Conservation (phyloP, 2,113 vertebrate species). For the Coptodon bakossiorum region DNA sequence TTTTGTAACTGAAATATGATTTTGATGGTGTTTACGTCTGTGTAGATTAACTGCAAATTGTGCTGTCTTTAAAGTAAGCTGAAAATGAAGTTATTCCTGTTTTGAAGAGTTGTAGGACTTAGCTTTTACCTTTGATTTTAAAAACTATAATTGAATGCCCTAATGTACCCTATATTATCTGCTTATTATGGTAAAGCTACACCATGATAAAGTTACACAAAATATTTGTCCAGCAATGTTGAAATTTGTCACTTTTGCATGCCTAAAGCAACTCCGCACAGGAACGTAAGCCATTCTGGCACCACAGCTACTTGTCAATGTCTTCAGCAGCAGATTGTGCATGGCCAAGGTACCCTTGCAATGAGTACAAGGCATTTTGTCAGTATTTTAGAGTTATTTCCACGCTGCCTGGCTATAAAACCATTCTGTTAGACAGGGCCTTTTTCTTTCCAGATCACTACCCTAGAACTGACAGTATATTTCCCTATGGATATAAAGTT, state of each 20-base stretch:
- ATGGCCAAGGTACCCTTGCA: conserved; percentile 37
- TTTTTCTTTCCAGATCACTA: conserved; percentile 43
- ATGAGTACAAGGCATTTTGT: conserved; percentile 9
- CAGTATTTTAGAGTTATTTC: conserved; percentile 19
- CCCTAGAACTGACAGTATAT: not conserved
- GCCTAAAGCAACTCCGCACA: conserved; percentile 10
- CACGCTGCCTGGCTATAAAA: conserved; percentile 14
- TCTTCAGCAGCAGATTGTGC: conserved; percentile 65
- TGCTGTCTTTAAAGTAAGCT: not conserved
- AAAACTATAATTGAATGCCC: not conserved
- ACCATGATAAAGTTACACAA: not conserved
- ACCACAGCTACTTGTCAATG: conserved; percentile 58
- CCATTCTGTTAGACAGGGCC: conserved; percentile 14
- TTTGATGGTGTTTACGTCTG: not conserved
- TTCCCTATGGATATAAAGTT: not conserved
- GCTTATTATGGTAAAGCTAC: too few species aligned
- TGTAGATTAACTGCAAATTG: not conserved
- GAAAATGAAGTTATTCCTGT: not conserved
- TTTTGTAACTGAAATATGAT: not conserved
- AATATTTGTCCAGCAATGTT: conserved; percentile 24
- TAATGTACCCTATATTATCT: not conserved
- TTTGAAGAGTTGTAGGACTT: not conserved
- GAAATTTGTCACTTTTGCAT: conserved; percentile 13
- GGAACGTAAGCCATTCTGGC: conserved; percentile 39
- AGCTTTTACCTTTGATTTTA: not conserved